Evolutionary conservation across 2,113 vertebrate genomes (phyloP), one percentile per base, ranked within the genome.

Genomic region (Ciconia boyciana): DNA sequence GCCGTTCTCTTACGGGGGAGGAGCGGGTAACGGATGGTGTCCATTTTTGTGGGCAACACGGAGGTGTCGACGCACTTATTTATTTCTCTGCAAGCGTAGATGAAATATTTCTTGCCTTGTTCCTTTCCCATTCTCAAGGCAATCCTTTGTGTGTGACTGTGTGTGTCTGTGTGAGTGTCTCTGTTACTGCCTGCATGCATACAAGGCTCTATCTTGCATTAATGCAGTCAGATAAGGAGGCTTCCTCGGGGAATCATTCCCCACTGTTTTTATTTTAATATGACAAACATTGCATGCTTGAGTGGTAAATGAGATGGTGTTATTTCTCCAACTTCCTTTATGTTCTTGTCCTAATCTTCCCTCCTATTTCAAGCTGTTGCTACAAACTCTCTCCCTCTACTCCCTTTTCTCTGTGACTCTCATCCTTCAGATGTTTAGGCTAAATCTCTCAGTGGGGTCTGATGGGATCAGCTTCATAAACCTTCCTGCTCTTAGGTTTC

Each of bases 351-450:
- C 71, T 95, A 95, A 87, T 94, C 78, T 64, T 96, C 43, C 12
- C 66, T 76, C 66, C 72, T 80, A 60, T 91, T 97, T 92, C 93
- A 95, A 91, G 87, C 66, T 95, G 94, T 85, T 94, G 81, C 43
- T 95, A 94, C 84, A 95, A 89, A 74, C 39, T 41, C 25, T 94
- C 32, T 92, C 65, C 28, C 51, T 85, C 54, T 79, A 21, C 58
- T 85, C 81, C 8, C n/a, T 91, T 79, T 72, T 80, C 75, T 58
- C 77, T 43, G 49, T 0, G 11, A 51, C 49, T 83, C 74, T 85
- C 74, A 61, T 93, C 70, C 89, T 87, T 95, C 93, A 96, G 78
- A 97, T 95, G 93, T 97, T 97, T 97, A 95, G 93, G 96, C 93
- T 96, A 85, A 88, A 64, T 82, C 58, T 93, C 58, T 95, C 91